A percentile compares a stretch with the other conserved stretches of the same genome.
Conservation (phyloP, 2,888 invertebrate genomes). For the Steinernema carpocapsae region DNA sequence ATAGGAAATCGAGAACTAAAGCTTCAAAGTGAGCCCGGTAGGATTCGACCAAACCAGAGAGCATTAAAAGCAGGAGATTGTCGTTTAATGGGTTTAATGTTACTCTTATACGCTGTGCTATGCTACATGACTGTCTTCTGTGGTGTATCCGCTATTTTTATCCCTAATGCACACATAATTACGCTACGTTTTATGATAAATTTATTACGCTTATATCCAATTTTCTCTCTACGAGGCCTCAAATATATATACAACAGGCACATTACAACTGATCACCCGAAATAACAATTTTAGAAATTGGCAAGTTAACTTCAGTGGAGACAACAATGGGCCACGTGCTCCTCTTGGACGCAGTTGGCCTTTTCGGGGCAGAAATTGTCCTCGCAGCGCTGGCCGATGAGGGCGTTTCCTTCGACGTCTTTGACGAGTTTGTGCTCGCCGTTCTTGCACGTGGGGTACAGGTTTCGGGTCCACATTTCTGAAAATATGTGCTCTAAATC, state of each 20-base stretch:
- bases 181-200: no score
- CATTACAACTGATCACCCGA: slow-evolving; percentile 23
- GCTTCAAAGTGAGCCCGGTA: no score
- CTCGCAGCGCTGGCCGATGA: slow-evolving; percentile 57
- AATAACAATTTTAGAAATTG: not conserved
- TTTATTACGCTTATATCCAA: no score
- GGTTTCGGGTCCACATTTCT: slow-evolving; percentile 38
- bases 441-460: slow-evolving; percentile 42
- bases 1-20: no score
- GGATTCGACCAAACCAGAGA: no score
- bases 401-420: slow-evolving; percentile 40
- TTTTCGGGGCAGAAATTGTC: slow-evolving; percentile 61
- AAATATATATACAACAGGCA: slow-evolving; percentile 10
- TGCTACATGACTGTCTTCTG: no score
- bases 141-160: no score
- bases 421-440: slow-evolving; percentile 33
- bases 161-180: no score
- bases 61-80: no score
- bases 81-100: no score
- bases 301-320: not conserved
- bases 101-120: no score
- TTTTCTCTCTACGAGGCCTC: no score
- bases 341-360: slow-evolving; percentile 51
- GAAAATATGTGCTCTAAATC: not conserved
- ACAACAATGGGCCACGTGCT: slow-evolving; percentile 61